Conservation (phyloP, 1,140 invertebrate genomes). For the Eufriesea mexicana region DNA sequence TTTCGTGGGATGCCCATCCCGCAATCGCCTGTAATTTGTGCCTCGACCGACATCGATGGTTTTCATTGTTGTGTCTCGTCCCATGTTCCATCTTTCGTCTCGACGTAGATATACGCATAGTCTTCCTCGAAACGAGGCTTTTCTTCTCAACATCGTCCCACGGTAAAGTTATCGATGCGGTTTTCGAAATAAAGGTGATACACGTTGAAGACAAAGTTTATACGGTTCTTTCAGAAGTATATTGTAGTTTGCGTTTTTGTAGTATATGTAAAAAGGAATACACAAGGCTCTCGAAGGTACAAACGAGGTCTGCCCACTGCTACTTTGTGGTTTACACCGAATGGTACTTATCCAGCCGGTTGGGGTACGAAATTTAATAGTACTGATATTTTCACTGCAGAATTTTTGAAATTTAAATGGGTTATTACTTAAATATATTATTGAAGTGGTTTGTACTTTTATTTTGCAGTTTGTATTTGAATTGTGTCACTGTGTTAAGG, state of each 20-base stretch:
- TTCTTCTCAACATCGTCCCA: not conserved
- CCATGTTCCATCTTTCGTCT: slow-evolving; percentile 48
- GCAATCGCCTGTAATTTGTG: slow-evolving; percentile 79
- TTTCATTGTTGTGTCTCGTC: slow-evolving; percentile 73
- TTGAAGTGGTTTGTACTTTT: too few relatives aligned
- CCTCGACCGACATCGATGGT: slow-evolving; percentile 70
- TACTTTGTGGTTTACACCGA: too few relatives aligned
- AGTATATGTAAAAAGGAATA: too few relatives aligned
- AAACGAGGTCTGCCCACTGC: too few relatives aligned
- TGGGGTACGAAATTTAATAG: too few relatives aligned
- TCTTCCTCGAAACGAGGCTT: not conserved
- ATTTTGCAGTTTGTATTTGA: too few relatives aligned
- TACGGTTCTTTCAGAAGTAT: not conserved
- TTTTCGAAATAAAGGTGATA: not conserved
- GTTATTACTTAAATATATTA: too few relatives aligned
- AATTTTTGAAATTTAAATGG: too few relatives aligned
- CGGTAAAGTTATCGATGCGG: not conserved
- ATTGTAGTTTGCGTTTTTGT: not conserved
- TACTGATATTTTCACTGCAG: too few relatives aligned
- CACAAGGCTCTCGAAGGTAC: too few relatives aligned
- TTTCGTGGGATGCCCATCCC: slow-evolving; percentile 64
- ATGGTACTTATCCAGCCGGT: too few relatives aligned
- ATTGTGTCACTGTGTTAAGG: too few relatives aligned
- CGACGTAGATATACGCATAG: slow-evolving; percentile 16
- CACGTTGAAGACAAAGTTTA: not conserved